Base-by-base conservation (phyloP, 1,140 invertebrate species). In the Conus ventricosus region DNA sequence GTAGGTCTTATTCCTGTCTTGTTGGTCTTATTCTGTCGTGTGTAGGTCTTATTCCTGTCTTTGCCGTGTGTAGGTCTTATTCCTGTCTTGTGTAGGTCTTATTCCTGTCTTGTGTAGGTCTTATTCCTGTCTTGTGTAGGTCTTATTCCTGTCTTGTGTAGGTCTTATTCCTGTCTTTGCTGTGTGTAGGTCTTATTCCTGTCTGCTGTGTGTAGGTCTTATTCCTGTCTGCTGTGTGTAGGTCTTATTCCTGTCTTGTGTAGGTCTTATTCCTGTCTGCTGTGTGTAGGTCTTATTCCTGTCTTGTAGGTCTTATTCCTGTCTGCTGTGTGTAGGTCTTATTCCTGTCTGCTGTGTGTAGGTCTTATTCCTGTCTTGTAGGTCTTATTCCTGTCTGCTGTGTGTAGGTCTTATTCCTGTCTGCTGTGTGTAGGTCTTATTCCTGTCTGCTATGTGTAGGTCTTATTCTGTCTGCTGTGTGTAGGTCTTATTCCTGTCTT, bases 61-160 rank as follows among this genome's bases (percentile, higher is more conserved):
- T 60, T 60, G 67, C 55, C 7, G 25, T n/a, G 54, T 76, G 5
- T 54, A 87, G 85, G 54, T 27, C 3, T 53, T 87, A 13, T 87
- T 87, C 75, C 85, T 60, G 67, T n/a, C 55, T 0, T n/a, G 54
- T 76, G 5, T 54, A 87, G 85, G 54, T 27, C 3, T 53, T 87
- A 13, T 87, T 87, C 75, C 85, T 60, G 67, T n/a, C 55, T 0
- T n/a, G 54, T 76, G 5, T 54, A 87, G 85, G 54, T 27, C 3
- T 53, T 87, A 13, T 87, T 87, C 75, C 85, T 60, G 67, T n/a
- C 55, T 0, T n/a, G 54, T 76, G 5, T 54, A 87, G 85, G 54
- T 27, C 3, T 53, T 87, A 13, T 87, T 87, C 75, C 85, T n/a
- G n/a, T n/a, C n/a, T n/a, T n/a, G n/a, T n/a, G n/a, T n/a, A n/a